These are phyloP conservation scores for Caenorhabditis inopinata DNA, from an alignment of 1,140 invertebrate genomes.

Conservation along the genomic window DNA sequence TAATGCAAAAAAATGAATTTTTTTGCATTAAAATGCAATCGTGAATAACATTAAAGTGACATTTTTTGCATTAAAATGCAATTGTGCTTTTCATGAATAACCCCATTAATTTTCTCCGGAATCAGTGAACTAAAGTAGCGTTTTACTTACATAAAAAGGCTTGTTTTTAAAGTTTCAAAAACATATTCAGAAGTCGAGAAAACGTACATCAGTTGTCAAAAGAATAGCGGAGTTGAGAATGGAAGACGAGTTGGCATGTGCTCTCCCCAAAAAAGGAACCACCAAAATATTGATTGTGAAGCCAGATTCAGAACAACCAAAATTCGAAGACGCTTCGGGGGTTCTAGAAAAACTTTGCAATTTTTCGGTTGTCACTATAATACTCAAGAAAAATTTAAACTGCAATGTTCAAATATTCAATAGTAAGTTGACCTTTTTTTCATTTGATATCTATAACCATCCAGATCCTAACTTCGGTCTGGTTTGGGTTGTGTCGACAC, in stretches of 20 bases:
- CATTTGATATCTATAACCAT: neutral
- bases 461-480: neutral
- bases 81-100: too few relatives aligned
- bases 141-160: too few relatives aligned
- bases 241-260: conserved; percentile 28
- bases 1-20: too few relatives aligned
- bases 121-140: too few relatives aligned
- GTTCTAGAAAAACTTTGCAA: conserved; percentile 8
- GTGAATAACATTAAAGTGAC: too few relatives aligned
- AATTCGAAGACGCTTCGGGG: neutral
- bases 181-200: conserved; percentile 40
- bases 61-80: too few relatives aligned
- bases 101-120: too few relatives aligned
- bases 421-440: neutral
- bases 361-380: neutral
- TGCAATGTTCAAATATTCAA: neutral
- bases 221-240: conserved; percentile 32
- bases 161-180: too few relatives aligned
- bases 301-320: neutral
- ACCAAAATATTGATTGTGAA: neutral
- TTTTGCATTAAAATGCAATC: too few relatives aligned
- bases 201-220: conserved; percentile 17
- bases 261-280: neutral
- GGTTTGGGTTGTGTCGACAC: neutral
- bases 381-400: conserved; percentile 22